Conservation (phyloP, 2,888 invertebrate genomes). For the Frankliniella fusca region DNA sequence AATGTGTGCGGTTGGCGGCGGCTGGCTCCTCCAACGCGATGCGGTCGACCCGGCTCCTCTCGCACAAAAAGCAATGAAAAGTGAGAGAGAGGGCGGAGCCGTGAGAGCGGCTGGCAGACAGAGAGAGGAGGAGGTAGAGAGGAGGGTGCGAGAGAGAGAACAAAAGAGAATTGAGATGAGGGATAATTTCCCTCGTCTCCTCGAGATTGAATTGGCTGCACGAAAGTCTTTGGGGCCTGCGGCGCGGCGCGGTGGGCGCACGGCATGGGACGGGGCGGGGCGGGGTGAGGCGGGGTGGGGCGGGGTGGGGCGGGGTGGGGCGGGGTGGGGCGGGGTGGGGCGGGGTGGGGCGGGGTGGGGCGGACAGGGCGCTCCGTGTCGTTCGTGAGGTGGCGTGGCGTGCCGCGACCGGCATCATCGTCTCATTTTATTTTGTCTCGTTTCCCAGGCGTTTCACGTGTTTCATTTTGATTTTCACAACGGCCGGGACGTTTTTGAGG, state of each 20-base stretch:
- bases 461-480: too few relatives aligned
- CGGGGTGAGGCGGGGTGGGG: background rate
- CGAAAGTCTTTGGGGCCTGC: too few relatives aligned
- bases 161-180: background rate
- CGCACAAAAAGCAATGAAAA: conserved; percentile 15
- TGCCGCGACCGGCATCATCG: too few relatives aligned
- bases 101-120: too few relatives aligned
- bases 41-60: background rate
- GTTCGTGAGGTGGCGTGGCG: too few relatives aligned
- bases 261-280: too few relatives aligned
- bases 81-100: background rate
- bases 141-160: background rate
- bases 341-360: background rate
- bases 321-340: background rate
- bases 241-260: too few relatives aligned
- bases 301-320: background rate
- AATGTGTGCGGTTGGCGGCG: background rate
- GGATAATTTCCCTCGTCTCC: background rate
- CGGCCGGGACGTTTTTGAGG: too few relatives aligned
- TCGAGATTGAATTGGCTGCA: background rate
- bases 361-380: too few relatives aligned
- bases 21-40: background rate
- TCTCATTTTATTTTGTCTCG: too few relatives aligned
- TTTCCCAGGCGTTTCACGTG: too few relatives aligned
- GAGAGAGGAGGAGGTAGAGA: too few relatives aligned